A percentile compares a stretch with the other conserved stretches of the same genome.
These are phyloP conservation scores for Melieria omissa DNA, from an alignment of 2,888 invertebrate genomes.

Conservation along the genomic window DNA sequence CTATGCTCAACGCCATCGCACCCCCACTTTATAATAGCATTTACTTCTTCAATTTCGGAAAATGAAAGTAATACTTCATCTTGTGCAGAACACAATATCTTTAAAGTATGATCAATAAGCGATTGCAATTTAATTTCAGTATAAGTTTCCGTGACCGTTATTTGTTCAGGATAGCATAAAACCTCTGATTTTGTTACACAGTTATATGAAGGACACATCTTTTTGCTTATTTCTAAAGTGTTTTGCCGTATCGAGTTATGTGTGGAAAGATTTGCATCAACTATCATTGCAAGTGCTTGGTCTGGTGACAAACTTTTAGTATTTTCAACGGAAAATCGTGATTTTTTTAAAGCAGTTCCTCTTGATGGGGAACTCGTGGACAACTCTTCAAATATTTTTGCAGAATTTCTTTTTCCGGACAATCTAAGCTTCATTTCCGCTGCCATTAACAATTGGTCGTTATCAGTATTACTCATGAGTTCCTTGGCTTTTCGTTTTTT, in stretches of 20 bases:
- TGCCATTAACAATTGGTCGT: conserved; percentile 25
- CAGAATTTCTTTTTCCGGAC: conserved; percentile 21
- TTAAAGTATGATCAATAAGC: neutral
- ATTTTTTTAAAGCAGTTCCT: conserved; percentile 21
- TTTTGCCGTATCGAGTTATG: neutral
- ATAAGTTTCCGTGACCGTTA: too few relatives aligned
- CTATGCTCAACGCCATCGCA: neutral
- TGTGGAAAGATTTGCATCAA: conserved; percentile 11
- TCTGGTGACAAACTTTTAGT: conserved; percentile 20
- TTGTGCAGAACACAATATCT: neutral
- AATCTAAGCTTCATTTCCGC: conserved; percentile 11
- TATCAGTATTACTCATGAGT: neutral
- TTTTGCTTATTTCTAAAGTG: neutral
- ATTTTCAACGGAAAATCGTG: neutral
- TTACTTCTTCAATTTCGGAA: conserved; percentile 8
- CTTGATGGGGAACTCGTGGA: conserved; percentile 5
- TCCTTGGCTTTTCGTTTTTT: too few relatives aligned
- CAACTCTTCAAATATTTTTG: conserved; percentile 15
- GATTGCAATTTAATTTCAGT: neutral
- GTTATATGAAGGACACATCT: too few relatives aligned
- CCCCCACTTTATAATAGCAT: neutral
- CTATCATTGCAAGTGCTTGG: conserved; percentile 21
- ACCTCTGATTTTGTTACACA: too few relatives aligned
- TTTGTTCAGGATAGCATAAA: too few relatives aligned
- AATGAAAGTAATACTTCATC: conserved; percentile 5